Conservation (phyloP, 37 sponge, comb jelly and placozoan genomes). For the Agelas oroides region DNA sequence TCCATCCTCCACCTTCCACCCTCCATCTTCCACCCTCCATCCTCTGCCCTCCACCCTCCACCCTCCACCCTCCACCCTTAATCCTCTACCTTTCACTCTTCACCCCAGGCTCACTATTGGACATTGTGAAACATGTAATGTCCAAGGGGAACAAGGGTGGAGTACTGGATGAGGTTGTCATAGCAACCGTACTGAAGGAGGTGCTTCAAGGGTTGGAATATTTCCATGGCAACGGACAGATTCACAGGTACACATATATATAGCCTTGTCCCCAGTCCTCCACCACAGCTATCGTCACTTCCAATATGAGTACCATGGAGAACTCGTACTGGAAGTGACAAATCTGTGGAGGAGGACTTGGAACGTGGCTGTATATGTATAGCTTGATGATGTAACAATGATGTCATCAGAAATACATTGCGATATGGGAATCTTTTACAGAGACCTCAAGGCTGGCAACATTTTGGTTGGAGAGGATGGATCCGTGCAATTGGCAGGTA, state of each 20-base stretch:
- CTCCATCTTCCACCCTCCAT: too few relatives aligned
- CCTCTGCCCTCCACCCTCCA: too few relatives aligned
- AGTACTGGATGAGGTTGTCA: constrained; percentile 80
- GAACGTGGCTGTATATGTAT: too few relatives aligned
- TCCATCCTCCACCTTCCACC: too few relatives aligned
- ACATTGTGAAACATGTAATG: constrained; percentile 82
- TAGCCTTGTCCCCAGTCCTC: too few relatives aligned
- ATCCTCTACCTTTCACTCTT: too few relatives aligned
- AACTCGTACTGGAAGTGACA: background rate
- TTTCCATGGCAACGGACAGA: constrained; percentile 83
- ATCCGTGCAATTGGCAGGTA: constrained; percentile 87
- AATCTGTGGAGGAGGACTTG: too few relatives aligned
- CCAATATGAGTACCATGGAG: constrained; percentile 23
- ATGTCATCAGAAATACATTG: too few relatives aligned
- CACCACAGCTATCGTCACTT: too few relatives aligned
- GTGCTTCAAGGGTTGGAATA: constrained; percentile 92
- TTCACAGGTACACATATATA: constrained; percentile 86
- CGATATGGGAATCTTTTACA: background rate
- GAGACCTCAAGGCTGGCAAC: constrained; percentile 96
- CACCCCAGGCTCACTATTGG: constrained; percentile 88
- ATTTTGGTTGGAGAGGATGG: constrained; percentile 94
- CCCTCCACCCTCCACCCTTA: too few relatives aligned
- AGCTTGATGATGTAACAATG: too few relatives aligned
- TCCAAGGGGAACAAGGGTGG: constrained; percentile 80
- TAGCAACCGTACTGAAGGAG: constrained; percentile 88